These are phyloP conservation scores for Chinchilla lanigera DNA, from an alignment of 2,113 vertebrate species.

Conservation along the genomic window DNA sequence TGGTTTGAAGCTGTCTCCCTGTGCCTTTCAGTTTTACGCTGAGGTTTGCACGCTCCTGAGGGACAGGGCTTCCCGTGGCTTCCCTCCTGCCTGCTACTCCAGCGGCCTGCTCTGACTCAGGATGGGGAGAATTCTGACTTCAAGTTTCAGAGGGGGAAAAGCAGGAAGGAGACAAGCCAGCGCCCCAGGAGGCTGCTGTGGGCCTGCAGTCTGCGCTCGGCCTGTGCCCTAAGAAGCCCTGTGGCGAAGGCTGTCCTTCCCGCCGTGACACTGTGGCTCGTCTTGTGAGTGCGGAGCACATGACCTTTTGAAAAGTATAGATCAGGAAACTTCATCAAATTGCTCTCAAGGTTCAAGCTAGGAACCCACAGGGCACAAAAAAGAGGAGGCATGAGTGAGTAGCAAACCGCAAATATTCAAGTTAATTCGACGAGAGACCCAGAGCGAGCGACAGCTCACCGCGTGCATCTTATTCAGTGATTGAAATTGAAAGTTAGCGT, in stretches of 20 bases:
- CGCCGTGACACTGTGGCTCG: neutral
- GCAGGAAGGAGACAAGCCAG: neutral
- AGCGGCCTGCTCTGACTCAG: neutral
- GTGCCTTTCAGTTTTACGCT: neutral
- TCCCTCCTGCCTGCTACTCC: neutral
- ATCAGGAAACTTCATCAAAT: constrained; percentile 41
- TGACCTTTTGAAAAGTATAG: constrained; percentile 43
- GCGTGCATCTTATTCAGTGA: constrained; percentile 3
- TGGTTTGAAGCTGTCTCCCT: neutral
- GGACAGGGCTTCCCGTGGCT: constrained; percentile 6
- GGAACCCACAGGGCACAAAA: neutral
- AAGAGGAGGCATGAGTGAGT: neutral
- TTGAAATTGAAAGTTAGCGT: constrained; percentile 60
- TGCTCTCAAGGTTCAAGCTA: constrained; percentile 24
- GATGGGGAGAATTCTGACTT: constrained; percentile 1
- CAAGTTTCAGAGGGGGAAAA: neutral
- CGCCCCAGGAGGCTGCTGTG: neutral
- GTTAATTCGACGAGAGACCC: constrained; percentile 64
- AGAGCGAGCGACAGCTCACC: constrained; percentile 51
- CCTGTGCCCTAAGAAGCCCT: neutral
- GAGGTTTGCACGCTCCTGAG: neutral
- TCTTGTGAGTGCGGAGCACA: constrained; percentile 50
- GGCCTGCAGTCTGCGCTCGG: neutral
- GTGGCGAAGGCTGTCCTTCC: neutral
- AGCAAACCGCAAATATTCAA: constrained; percentile 44